Conservation (phyloP, 2,113 vertebrate genomes). For the Circaetus cinerascens region DNA sequence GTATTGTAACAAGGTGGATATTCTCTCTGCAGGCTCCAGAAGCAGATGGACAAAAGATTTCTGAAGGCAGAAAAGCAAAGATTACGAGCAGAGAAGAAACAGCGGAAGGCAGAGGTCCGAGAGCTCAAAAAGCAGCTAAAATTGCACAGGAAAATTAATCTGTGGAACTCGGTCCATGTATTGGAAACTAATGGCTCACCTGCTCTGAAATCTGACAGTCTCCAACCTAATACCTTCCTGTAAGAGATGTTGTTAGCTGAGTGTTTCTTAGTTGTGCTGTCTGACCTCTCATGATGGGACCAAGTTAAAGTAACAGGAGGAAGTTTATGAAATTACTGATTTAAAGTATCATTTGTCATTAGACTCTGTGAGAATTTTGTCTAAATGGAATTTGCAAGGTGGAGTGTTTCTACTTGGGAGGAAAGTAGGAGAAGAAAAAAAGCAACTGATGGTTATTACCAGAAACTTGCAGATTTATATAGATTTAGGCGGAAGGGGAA, state of each 20-base stretch:
- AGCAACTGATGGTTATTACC: not conserved
- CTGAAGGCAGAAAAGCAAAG: slow-evolving; percentile 95
- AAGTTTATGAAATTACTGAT: not conserved
- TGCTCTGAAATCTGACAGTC: slow-evolving; percentile 71
- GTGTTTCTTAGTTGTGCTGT: not conserved
- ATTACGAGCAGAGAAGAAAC: slow-evolving; percentile 92
- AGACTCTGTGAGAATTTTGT: not conserved
- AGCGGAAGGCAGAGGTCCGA: slow-evolving; percentile 93
- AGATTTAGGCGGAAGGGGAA: not conserved
- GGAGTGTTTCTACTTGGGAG: not conserved
- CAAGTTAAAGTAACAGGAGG: not conserved
- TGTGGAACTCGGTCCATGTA: slow-evolving; percentile 86
- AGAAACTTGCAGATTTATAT: not conserved
- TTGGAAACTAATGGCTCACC: slow-evolving; percentile 67
- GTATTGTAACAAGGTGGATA: not conserved
- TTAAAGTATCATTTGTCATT: not conserved
- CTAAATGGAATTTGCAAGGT: not conserved
- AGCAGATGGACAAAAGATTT: slow-evolving; percentile 92
- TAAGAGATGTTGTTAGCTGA: slow-evolving; percentile 52
- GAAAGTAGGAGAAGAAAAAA: not conserved
- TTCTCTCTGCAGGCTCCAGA: slow-evolving; percentile 81
- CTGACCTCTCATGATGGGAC: not conserved
- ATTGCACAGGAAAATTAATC: slow-evolving; percentile 90
- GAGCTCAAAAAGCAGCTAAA: slow-evolving; percentile 97
- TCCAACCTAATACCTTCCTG: slow-evolving; percentile 63